Percentiles rank a stretch among this genome's conserved stretches.
These are phyloP conservation scores for Mormyrops boulengeri DNA, from an alignment of 2,797 vertebrate genomes.

Conservation along the genomic window DNA sequence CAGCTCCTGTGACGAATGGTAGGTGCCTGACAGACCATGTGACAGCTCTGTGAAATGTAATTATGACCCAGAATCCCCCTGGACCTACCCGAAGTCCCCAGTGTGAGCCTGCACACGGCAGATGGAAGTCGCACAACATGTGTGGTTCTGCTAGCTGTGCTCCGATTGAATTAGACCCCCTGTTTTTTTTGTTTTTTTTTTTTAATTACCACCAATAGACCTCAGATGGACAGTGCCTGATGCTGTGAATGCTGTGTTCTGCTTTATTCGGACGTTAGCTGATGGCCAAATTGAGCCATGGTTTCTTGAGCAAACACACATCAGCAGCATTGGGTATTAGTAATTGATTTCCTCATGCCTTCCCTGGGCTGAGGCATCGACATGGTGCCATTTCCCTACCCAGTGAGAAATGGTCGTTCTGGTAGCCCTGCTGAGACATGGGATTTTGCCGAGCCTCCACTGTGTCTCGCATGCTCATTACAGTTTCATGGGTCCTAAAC, in stretches of 20 bases:
- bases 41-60: slow-evolving; percentile 6
- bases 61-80: neutral
- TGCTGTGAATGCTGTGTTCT: neutral
- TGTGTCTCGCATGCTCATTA: neutral
- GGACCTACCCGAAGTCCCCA: neutral
- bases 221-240: slow-evolving; percentile 10
- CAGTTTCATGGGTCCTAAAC: slow-evolving; percentile 21
- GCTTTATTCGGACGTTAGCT: neutral
- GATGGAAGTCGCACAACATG: slow-evolving; percentile 6
- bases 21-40: neutral
- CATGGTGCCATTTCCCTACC: neutral
- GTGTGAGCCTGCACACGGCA: neutral
- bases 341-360: neutral
- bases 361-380: neutral
- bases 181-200: neutral
- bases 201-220: neutral
- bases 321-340: neutral
- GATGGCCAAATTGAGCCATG: neutral
- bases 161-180: slow-evolving; percentile 19
- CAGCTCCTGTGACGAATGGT: neutral
- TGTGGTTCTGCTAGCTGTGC: slow-evolving; percentile 1
- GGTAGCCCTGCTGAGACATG: neutral
- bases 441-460: neutral
- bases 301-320: neutral
- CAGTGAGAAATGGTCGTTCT: neutral